Conservation (phyloP, 2,797 vertebrate genomes). For the Trematomus bernacchii region DNA sequence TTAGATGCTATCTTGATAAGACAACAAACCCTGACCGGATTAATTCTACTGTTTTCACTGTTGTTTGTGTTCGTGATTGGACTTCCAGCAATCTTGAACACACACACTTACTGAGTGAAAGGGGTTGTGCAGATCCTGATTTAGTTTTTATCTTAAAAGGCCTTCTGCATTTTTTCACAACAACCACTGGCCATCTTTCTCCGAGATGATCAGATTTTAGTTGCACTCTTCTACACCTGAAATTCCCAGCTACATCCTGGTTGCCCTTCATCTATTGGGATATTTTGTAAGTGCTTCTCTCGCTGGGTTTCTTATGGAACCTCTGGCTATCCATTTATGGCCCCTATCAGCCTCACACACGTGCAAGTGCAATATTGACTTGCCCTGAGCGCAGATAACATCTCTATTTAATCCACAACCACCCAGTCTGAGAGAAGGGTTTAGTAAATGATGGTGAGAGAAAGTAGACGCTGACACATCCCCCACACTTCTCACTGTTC, state of each 20-base stretch:
- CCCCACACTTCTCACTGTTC: slow-evolving; percentile 12
- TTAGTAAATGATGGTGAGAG: slow-evolving; percentile 37
- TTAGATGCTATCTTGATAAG: slow-evolving; percentile 24
- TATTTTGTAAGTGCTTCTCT: slow-evolving; percentile 23
- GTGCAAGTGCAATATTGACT: slow-evolving; percentile 73
- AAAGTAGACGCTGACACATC: slow-evolving; percentile 33
- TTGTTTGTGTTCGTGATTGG: slow-evolving; percentile 14
- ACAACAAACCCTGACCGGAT: slow-evolving; percentile 7
- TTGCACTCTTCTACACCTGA: slow-evolving; percentile 10
- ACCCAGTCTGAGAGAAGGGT: slow-evolving; percentile 49
- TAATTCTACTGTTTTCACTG: neutral
- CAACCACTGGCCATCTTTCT: neutral
- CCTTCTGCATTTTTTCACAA: slow-evolving; percentile 16
- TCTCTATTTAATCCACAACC: slow-evolving; percentile 75
- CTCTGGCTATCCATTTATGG: slow-evolving; percentile 60
- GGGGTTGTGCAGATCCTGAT: neutral
- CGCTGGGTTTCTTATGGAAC: slow-evolving; percentile 39
- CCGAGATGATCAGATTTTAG: slow-evolving; percentile 9
- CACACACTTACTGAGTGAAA: slow-evolving; percentile 31
- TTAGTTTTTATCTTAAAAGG: slow-evolving; percentile 12
- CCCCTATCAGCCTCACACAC: slow-evolving; percentile 67
- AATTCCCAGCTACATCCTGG: slow-evolving; percentile 29
- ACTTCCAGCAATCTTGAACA: slow-evolving; percentile 10
- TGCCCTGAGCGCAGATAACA: slow-evolving; percentile 68
- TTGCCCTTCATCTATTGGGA: slow-evolving; percentile 38